Percentiles rank a stretch among this genome's conserved stretches.
Conservation (phyloP, 2,888 invertebrate species). For the Monopis laevigella region DNA sequence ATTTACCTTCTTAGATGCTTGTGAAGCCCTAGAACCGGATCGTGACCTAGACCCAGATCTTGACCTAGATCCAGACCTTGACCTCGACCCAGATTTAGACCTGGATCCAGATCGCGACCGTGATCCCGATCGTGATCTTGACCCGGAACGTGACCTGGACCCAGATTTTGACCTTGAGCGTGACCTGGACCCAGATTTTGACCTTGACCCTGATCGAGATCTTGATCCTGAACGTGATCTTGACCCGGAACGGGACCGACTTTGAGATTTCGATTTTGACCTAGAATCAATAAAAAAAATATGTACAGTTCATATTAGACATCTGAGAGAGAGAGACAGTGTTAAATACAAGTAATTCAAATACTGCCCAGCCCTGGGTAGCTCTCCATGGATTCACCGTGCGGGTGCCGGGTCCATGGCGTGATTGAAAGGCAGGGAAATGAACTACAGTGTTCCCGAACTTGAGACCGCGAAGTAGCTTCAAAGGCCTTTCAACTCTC, state of each 20-base stretch:
- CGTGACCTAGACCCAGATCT: constrained; percentile 37
- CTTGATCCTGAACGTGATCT: constrained; percentile 39
- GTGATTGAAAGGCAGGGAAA: too few species aligned
- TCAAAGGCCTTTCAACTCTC: too few species aligned
- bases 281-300: too few species aligned
- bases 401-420: too few species aligned
- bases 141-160: constrained; percentile 36
- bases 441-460: too few species aligned
- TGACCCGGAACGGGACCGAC: constrained; percentile 28
- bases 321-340: too few species aligned
- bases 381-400: too few species aligned
- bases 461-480: too few species aligned
- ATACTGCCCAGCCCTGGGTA: too few species aligned
- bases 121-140: too few species aligned
- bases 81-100: constrained; percentile 42
- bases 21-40: constrained; percentile 21
- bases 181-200: constrained; percentile 37
- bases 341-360: too few species aligned
- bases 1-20: constrained; percentile 38
- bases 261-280: constrained; percentile 35
- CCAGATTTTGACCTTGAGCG: constrained; percentile 31
- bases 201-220: constrained; percentile 35
- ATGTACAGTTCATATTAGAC: too few species aligned
- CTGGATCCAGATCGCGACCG: constrained; percentile 35
- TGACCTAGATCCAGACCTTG: constrained; percentile 29